These are phyloP conservation scores for Caenorhabditis sp. DNA, from an alignment of 2,888 invertebrate genomes.

Conservation along the genomic window DNA sequence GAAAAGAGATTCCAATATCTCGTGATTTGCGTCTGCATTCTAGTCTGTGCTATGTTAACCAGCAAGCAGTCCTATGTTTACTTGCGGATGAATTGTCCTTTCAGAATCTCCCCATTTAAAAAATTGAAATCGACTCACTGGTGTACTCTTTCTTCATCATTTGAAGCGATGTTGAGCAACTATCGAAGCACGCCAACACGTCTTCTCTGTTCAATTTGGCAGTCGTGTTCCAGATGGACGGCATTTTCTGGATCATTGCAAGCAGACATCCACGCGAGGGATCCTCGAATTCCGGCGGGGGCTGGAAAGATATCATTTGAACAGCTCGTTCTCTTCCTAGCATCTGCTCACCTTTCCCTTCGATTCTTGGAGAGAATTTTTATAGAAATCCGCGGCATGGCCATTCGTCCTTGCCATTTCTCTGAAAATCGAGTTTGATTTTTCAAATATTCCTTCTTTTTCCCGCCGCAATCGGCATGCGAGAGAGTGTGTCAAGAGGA, in stretches of 20 bases:
- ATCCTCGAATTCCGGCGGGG: conserved; percentile 58
- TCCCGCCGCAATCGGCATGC: conserved; percentile 16
- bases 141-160: conserved; percentile 89
- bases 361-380: conserved; percentile 10
- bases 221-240: conserved; percentile 54
- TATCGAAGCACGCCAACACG: conserved; percentile 34
- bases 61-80: no score
- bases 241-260: conserved; percentile 57
- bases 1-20: no score
- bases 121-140: conserved; percentile 89
- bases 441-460: conserved; percentile 21
- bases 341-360: conserved; percentile 35
- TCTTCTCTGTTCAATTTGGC: conserved; percentile 41
- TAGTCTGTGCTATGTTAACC: no score
- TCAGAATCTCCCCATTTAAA: background rate
- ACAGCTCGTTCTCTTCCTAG: background rate
- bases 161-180: conserved; percentile 15
- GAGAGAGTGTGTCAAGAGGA: conserved; percentile 19
- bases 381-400: conserved; percentile 15
- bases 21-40: no score
- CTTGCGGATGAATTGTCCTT: background rate
- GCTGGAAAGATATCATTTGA: conserved; percentile 32
- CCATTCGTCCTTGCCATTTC: conserved; percentile 13
- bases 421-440: conserved; percentile 9
- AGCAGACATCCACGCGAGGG: conserved; percentile 56